These are phyloP conservation scores for Delphinapterus leucas DNA, from an alignment of 2,113 vertebrate genomes.

Conservation along the genomic window DNA sequence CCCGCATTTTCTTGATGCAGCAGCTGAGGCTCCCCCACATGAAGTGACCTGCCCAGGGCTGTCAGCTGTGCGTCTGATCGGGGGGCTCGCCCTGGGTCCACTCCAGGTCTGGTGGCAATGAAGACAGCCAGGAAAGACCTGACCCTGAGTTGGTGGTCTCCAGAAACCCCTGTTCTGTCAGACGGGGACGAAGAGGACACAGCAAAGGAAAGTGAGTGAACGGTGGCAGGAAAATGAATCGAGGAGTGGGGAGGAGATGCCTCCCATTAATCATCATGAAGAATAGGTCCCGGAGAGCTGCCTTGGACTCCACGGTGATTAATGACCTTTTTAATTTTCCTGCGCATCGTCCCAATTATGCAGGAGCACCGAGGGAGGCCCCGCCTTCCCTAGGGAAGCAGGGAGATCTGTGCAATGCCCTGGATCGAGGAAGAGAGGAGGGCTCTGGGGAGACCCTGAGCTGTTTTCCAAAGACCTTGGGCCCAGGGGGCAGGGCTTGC, in stretches of 20 bases:
- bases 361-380: not conserved
- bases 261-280: constrained; percentile 72
- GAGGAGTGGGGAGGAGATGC: constrained; percentile 27
- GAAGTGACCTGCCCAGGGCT: not conserved
- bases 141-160: not conserved
- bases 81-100: accelerated
- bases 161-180: not conserved
- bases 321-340: constrained; percentile 73
- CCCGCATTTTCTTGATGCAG: not conserved
- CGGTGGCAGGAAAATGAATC: constrained; percentile 64
- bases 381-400: not conserved
- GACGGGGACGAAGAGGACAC: constrained; percentile 45
- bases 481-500: not conserved
- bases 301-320: constrained; percentile 60
- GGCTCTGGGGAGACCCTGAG: not conserved
- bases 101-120: not conserved
- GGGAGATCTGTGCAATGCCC: not conserved
- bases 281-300: constrained; percentile 63
- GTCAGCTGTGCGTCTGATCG: accelerated
- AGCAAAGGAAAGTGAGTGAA: constrained; percentile 46
- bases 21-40: not conserved
- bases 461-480: not conserved
- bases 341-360: constrained; percentile 56
- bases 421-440: not conserved
- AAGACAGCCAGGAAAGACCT: not conserved